Evolutionary conservation across 2,113 vertebrate genomes (phyloP), one percentile per base, ranked within the genome.

Genomic region (Cricetomys ansorgei): DNA sequence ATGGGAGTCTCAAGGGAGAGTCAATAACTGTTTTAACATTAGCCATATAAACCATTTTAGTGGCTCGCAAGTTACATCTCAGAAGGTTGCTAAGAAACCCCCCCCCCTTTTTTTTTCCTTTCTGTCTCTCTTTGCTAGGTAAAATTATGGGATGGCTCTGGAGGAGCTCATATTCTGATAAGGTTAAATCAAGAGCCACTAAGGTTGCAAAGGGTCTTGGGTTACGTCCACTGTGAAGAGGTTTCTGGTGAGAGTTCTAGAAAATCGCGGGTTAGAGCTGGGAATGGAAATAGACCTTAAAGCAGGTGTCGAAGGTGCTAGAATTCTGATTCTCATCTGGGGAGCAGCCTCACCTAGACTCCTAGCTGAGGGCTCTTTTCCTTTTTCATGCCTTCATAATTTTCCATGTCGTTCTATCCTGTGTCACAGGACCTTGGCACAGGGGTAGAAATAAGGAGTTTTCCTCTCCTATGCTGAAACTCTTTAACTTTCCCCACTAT

Each of bases 361-460:
- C 55, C 1, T 29, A n/a, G 57, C n/a, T 5, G 57, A 83, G n/a
- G 57, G n/a, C 0, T 12, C 13, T 17, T 59, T 62, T 59, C n/a
- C 27, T 16, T 62, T 43, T 83, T 17, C n/a, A 29, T 17, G 37
- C 13, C 23, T 43, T 16, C 57, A 31, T 83, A 9, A 25, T 57
- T 59, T 62, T 83, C 37, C 37, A 7, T 59, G 23, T n/a, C 79
- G 7, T 62, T 83, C 57, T 85, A 34, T 34, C 17, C 59, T 34
- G 29, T 48, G 16, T 48, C 43, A 34, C 65, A 69, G 37, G 75
- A 31, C 10, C 13, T 43, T 4, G 21, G 50, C 55, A 0, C 5
- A 0, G 25, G 21, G 55, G 16, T 2, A 1, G 2, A 34, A 45
- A 84, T 59, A 3, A 15, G 27, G 23, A 10, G 1, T 17, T 53